Percentiles rank a stretch among this genome's conserved stretches.
Conservation (phyloP, 2,888 invertebrate genomes). For the Malthinus seriepunctatus region DNA sequence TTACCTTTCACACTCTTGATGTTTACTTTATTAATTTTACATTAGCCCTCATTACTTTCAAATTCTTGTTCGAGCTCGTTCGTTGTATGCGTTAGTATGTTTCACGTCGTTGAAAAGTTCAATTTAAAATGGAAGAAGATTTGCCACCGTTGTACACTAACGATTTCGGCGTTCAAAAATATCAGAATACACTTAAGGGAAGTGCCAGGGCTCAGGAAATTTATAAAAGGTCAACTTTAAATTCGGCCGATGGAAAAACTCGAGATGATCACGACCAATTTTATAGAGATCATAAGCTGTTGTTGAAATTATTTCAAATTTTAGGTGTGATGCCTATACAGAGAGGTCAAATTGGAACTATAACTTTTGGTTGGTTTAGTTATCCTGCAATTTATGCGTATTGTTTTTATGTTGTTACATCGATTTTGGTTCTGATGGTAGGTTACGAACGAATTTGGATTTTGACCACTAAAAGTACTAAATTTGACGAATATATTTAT, state of each 20-base stretch:
- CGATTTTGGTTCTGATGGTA: constrained; percentile 62
- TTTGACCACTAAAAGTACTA: constrained; percentile 60
- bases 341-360: constrained; percentile 52
- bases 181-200: constrained; percentile 30
- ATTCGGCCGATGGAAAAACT: constrained; percentile 62
- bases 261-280: constrained; percentile 68
- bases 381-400: constrained; percentile 67
- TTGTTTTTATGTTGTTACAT: constrained; percentile 63
- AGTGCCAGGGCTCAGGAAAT: constrained; percentile 49
- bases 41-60: neutral
- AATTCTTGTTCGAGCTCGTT: neutral
- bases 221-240: constrained; percentile 55
- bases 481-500: constrained; percentile 73
- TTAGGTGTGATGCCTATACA: constrained; percentile 68
- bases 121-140: constrained; percentile 13
- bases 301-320: constrained; percentile 62
- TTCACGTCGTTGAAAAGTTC: neutral
- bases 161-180: constrained; percentile 15
- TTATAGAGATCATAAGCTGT: constrained; percentile 68
- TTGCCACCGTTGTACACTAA: constrained; percentile 17
- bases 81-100: neutral
- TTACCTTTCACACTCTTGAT: neutral
- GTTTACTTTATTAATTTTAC: too few species aligned
- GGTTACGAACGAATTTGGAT: constrained; percentile 66
- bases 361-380: constrained; percentile 69